These are phyloP conservation scores for Lasioglossum zephyrum DNA, from an alignment of 2,888 invertebrate genomes.

Conservation along the genomic window DNA sequence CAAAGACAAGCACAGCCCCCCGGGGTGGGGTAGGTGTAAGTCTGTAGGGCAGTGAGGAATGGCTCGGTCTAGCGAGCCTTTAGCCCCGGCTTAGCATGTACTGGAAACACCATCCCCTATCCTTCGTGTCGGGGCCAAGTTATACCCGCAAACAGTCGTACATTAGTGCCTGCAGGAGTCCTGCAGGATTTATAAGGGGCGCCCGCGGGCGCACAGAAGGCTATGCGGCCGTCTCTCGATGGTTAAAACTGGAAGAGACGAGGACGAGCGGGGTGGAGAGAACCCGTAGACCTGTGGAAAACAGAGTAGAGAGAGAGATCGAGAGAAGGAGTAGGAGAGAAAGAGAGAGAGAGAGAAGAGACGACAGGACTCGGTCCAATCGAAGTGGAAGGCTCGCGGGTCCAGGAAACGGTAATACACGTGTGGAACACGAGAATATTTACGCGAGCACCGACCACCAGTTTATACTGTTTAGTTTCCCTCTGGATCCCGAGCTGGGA, in stretches of 20 bases:
- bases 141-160: slow-evolving; percentile 85
- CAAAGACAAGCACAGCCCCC: slow-evolving; percentile 79
- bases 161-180: slow-evolving; percentile 84
- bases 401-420: slow-evolving; percentile 54
- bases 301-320: neutral
- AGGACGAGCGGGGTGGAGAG: slow-evolving; percentile 34
- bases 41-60: slow-evolving; percentile 82
- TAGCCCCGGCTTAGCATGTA: slow-evolving; percentile 83
- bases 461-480: slow-evolving; percentile 35
- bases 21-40: slow-evolving; percentile 75
- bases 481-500: neutral
- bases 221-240: slow-evolving; percentile 75
- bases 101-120: slow-evolving; percentile 82
- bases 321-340: neutral
- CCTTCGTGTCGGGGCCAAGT: slow-evolving; percentile 84
- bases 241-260: slow-evolving; percentile 77
- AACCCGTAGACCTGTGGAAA: slow-evolving; percentile 5
- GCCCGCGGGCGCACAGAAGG: slow-evolving; percentile 76
- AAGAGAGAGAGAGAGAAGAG: slow-evolving; percentile 10
- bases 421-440: slow-evolving; percentile 54
- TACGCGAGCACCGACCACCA: slow-evolving; percentile 44
- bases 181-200: slow-evolving; percentile 84
- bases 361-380: slow-evolving; percentile 37
- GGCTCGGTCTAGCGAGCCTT: slow-evolving; percentile 83
- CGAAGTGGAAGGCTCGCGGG: slow-evolving; percentile 50